Conservation (phyloP, 2,797 vertebrate genomes). For the Florisuga fusca region DNA sequence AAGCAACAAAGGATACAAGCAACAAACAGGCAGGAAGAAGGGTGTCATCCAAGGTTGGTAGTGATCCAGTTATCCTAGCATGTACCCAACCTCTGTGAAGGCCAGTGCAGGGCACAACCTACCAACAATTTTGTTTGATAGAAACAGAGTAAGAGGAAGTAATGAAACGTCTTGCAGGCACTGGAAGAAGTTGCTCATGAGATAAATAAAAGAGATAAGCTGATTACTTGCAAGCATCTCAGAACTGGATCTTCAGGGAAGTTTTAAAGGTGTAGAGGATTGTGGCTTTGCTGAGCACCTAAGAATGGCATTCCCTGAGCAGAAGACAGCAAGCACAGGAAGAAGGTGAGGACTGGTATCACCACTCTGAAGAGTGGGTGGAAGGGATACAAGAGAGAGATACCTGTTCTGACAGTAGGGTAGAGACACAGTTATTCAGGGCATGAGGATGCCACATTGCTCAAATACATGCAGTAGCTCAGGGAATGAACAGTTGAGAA, state of each 20-base stretch:
- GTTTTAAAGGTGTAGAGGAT: not conserved
- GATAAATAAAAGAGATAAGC: not conserved
- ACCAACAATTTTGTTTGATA: not conserved
- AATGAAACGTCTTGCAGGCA: not conserved
- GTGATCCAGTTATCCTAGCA: not conserved
- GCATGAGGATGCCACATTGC: not conserved
- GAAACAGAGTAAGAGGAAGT: not conserved
- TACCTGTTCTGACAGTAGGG: not conserved
- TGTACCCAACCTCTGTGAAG: not conserved
- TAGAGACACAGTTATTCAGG: not conserved
- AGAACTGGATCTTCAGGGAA: not conserved
- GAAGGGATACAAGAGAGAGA: not conserved
- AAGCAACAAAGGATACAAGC: not conserved
- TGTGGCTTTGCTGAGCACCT: not conserved
- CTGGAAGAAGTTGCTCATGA: not conserved
- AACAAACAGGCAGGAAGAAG: not conserved
- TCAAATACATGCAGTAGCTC: not conserved
- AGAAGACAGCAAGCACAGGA: not conserved
- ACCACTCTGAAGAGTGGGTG: not conserved
- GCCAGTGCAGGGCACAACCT: not conserved
- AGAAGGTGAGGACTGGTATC: not conserved
- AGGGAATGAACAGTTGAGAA: not conserved
- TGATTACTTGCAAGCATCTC: slow-evolving; percentile 1
- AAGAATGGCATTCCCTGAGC: not conserved
- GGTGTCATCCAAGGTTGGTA: not conserved